A percentile compares a stretch with the other conserved stretches of the same genome.
Evolutionary conservation across 2,113 vertebrate genomes (phyloP).

Genomic region (Antechinus flavipes): DNA sequence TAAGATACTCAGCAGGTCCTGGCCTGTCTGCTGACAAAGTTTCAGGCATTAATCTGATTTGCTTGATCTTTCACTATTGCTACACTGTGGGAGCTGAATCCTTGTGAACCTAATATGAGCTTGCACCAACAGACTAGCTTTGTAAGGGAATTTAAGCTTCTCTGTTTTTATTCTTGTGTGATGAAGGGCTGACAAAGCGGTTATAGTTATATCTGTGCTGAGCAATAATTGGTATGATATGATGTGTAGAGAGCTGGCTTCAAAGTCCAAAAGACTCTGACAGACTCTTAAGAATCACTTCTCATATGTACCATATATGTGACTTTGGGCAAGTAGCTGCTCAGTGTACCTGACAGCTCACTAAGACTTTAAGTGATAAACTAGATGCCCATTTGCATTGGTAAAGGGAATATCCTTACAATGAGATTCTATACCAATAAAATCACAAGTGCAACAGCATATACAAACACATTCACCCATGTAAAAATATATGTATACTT

Average conservation of each 20-base stretch:
- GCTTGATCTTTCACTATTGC: slow-evolving; percentile 63
- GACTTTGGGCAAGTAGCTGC: background rate
- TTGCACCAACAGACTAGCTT: slow-evolving; percentile 58
- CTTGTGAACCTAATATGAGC: slow-evolving; percentile 43
- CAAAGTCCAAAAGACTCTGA: background rate
- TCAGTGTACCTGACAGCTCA: background rate
- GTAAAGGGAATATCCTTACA: background rate
- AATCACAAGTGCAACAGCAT: background rate
- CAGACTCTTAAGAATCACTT: background rate
- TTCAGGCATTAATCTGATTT: slow-evolving; percentile 64
- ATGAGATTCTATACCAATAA: background rate
- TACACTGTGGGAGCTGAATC: slow-evolving; percentile 54
- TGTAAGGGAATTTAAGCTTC: slow-evolving; percentile 46
- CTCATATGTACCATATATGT: background rate
- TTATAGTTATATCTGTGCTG: background rate
- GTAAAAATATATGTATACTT: background rate
- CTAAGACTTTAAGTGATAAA: background rate
- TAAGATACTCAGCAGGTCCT: slow-evolving; percentile 55
- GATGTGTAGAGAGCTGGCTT: background rate
- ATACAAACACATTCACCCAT: background rate
- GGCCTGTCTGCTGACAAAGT: slow-evolving; percentile 59
- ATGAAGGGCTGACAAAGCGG: slow-evolving; percentile 50
- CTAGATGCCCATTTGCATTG: background rate
- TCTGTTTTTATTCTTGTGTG: slow-evolving; percentile 52
- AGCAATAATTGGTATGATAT: background rate